Conservation (phyloP, 2,888 invertebrate genomes). For the Agapetus fuscipes region DNA sequence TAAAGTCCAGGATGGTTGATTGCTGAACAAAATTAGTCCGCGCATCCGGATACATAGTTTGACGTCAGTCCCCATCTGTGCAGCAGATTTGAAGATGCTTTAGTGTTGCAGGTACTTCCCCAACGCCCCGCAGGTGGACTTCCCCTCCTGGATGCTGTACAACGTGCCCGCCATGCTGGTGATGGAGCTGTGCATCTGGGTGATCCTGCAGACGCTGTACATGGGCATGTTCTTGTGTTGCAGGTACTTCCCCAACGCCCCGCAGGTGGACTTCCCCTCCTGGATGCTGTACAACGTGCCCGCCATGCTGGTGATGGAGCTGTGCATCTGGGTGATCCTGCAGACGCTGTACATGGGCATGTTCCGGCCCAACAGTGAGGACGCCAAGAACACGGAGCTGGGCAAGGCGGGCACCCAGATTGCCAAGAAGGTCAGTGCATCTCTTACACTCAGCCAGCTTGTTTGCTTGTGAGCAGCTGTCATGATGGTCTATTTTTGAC, state of each 20-base stretch:
- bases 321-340: conserved; percentile 67
- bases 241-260: conserved; percentile 42
- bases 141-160: conserved; percentile 81
- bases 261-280: conserved; percentile 67
- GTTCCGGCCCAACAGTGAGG: conserved; percentile 52
- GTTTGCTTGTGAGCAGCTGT: too few relatives aligned
- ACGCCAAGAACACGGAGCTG: conserved; percentile 51
- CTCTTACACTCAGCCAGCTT: too few relatives aligned
- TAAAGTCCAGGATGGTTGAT: too few relatives aligned
- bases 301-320: conserved; percentile 69
- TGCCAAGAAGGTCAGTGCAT: conserved; percentile 60
- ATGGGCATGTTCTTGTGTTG: conserved; percentile 35
- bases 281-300: conserved; percentile 85
- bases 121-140: conserved; percentile 53
- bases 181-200: conserved; percentile 65
- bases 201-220: conserved; percentile 70
- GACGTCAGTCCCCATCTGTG: too few relatives aligned
- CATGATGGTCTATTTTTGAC: too few relatives aligned
- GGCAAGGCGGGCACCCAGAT: conserved; percentile 56
- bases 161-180: conserved; percentile 76
- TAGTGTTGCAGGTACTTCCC: conserved; percentile 40
- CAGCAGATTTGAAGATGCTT: too few relatives aligned
- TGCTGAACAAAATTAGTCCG: too few relatives aligned
- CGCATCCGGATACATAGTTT: too few relatives aligned
- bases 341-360: conserved; percentile 60